A percentile compares a stretch with the other conserved stretches of the same genome.
These are phyloP conservation scores for Meloidogyne chitwoodi DNA, from an alignment of 1,140 invertebrate species.

Conservation along the genomic window DNA sequence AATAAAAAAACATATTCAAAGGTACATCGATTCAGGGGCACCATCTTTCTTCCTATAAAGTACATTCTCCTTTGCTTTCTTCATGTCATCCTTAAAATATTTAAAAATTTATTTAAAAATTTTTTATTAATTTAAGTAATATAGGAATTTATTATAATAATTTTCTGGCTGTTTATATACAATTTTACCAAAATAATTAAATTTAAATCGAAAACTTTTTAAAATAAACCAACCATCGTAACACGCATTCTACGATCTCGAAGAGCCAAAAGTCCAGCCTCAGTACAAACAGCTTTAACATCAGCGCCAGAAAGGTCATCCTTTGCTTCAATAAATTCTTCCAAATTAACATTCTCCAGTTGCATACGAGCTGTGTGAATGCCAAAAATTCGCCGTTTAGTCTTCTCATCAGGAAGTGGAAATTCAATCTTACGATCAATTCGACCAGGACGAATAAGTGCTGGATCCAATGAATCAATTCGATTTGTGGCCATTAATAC, in stretches of 20 bases:
- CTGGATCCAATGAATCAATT: constrained; percentile 97
- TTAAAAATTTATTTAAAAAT: too few relatives aligned
- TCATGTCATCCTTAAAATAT: constrained; percentile 80
- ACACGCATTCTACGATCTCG: constrained; percentile 98
- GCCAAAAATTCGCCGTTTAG: constrained; percentile 92
- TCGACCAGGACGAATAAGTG: constrained; percentile 92
- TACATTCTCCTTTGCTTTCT: constrained; percentile 98
- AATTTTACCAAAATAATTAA: too few relatives aligned
- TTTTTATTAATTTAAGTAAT: too few relatives aligned
- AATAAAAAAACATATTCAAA: constrained; percentile 67
- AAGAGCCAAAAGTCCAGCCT: constrained; percentile 93
- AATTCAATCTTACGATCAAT: constrained; percentile 99
- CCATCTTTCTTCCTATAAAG: constrained; percentile 98
- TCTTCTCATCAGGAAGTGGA: constrained; percentile 97
- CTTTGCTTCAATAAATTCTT: constrained; percentile 96
- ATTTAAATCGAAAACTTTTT: too few relatives aligned
- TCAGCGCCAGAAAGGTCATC: constrained; percentile 97
- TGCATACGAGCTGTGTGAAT: constrained; percentile 99
- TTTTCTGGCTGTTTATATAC: too few relatives aligned
- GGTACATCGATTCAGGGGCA: constrained; percentile 94
- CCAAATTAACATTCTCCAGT: constrained; percentile 91
- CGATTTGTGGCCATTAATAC: constrained; percentile 99
- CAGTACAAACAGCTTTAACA: constrained; percentile 97
- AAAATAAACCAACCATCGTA: constrained; percentile 69
- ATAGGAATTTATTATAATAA: too few relatives aligned